phyloP scores from a whole-genome alignment of 2,113 vertebrate genomes.

The Noctilio leporinus region DNA sequence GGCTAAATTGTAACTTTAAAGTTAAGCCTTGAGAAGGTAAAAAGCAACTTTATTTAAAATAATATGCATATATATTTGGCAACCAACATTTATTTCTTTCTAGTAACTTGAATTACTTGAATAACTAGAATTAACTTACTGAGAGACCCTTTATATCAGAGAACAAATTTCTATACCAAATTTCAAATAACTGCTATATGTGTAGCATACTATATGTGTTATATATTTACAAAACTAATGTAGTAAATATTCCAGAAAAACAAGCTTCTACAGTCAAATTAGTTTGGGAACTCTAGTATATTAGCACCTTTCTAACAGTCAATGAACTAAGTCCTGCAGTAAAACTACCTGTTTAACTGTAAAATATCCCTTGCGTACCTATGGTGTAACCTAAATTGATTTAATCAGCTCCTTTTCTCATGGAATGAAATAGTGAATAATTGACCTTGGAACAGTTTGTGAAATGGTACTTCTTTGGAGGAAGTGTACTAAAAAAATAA shows the following conservation, averaged over 20 bases:
- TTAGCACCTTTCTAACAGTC: not conserved
- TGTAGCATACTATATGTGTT: not conserved
- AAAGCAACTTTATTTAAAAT: not conserved
- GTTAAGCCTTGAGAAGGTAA: not conserved
- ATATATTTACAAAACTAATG: not conserved
- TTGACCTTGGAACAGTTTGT: not conserved
- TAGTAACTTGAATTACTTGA: not conserved
- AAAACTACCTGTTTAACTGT: not conserved
- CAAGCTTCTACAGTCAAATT: not conserved
- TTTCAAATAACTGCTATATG: not conserved
- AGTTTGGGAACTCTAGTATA: not conserved
- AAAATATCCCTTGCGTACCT: not conserved
- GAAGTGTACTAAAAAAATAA: not conserved
- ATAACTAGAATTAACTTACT: not conserved
- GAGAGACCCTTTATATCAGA: not conserved
- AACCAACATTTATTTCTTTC: not conserved
- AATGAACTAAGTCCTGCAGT: not conserved
- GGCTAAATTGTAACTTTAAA: not conserved
- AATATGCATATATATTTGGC: not conserved
- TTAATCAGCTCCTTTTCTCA: not conserved
- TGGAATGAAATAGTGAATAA: not conserved
- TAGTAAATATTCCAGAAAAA: not conserved
- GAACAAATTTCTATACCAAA: not conserved
- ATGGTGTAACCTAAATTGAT: not conserved
- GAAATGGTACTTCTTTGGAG: not conserved